phyloP scores from a whole-genome alignment of 2,797 vertebrate genomes.

The Pipistrellus nathusii region DNA sequence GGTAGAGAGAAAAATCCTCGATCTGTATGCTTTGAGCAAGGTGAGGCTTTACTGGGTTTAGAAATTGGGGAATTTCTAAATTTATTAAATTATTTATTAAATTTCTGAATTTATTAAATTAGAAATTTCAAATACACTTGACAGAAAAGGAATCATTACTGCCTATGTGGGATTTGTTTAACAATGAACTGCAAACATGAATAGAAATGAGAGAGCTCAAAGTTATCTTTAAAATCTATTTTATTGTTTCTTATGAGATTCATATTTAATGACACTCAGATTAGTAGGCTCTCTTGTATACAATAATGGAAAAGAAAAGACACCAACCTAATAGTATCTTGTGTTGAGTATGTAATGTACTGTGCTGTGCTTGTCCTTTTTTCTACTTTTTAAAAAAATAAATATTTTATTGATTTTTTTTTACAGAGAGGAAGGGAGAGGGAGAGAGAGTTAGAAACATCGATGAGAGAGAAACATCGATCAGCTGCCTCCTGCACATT shows the following conservation, averaged over 20 bases:
- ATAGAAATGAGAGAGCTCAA: conserved; percentile 14
- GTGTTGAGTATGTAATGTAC: neutral
- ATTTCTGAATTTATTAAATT: conserved; percentile 41
- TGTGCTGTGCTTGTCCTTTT: neutral
- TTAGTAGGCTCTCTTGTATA: neutral
- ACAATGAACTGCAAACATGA: neutral
- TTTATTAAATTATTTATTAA: conserved; percentile 56
- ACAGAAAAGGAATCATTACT: neutral
- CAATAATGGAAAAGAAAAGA: neutral
- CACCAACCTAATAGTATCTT: neutral
- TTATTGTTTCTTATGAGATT: neutral
- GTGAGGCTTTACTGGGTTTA: conserved; percentile 84
- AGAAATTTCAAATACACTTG: conserved; percentile 45
- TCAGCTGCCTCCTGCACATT: too few species aligned
- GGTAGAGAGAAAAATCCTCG: conserved; percentile 96
- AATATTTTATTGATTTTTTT: too few species aligned
- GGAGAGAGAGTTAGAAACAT: too few species aligned
- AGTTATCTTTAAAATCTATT: neutral
- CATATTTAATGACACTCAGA: neutral
- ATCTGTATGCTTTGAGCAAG: conserved; percentile 98
- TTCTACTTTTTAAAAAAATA: neutral
- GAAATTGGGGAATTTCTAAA: neutral
- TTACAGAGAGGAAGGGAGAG: too few species aligned
- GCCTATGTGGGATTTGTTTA: conserved; percentile 41
- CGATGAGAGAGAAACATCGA: too few species aligned